Evolutionary conservation across 1,140 invertebrate species (phyloP), one percentile per base, ranked within the genome.

Genomic region (Panulirus ornatus): DNA sequence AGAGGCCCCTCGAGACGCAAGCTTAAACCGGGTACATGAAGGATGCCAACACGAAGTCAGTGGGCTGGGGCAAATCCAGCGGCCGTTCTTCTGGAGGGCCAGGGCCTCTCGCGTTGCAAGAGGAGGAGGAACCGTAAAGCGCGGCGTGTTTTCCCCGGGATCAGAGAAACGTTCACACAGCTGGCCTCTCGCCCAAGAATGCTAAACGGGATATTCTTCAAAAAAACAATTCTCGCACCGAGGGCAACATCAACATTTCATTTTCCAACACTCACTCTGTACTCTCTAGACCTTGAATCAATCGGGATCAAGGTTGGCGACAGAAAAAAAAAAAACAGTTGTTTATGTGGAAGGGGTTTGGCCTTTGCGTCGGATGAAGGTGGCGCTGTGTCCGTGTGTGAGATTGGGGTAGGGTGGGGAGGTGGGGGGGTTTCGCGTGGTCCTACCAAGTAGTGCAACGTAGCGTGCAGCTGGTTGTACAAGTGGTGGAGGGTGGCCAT

Each of bases 391-490:
- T 81, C 14, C 9, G 66, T 9, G n/a, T 27, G 63, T 66, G 82
- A n/a, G 63, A 11, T 27, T 51, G 38, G 30, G 36, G 58, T 40
- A 58, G 6, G 81, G 5, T 36, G 70, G 66, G n/a, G 66, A 0
- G 9, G 6, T 40, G 44, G 30, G 2, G 22, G 30, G 54, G 36
- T 19, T n/a, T 47, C 30, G 22, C 22, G 78, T 19, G 47, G 47
- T 83, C 84, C 84, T 87, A 87, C 84, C 84, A 87, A 51, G 66
- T 76, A 71, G 66, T 58, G 73, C 2, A 86, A 47, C 14, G 71
- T 40, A 27, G 40, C 38, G 71, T 78, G 73, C 70, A 87, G 71
- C 34, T 73, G 84, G 34, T 87, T 38, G 84, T 78, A 51, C 73
- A 87, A 54, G 30, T 73, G 84, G 34, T 87, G 84, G 71, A 87